Conservation (phyloP, 2,113 vertebrate genomes). For the Tyrannus savana region DNA sequence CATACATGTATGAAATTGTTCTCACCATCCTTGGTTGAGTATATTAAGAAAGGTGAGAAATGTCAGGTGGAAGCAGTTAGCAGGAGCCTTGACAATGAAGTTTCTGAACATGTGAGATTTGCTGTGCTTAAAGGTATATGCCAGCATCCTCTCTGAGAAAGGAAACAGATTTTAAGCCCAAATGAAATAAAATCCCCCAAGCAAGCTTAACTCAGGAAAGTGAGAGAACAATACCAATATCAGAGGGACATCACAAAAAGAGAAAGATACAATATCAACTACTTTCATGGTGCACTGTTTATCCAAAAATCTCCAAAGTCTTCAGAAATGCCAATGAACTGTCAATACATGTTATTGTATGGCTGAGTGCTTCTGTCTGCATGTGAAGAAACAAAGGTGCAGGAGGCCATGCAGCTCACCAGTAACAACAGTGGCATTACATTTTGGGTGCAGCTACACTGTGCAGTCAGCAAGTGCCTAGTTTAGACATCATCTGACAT, state of each 20-base stretch:
- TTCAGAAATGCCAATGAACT: not conserved
- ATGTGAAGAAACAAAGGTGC: not conserved
- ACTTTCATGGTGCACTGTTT: not conserved
- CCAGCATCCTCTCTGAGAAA: not conserved
- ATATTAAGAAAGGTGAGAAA: not conserved
- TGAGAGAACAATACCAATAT: not conserved
- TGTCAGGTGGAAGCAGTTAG: not conserved
- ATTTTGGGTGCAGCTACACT: not conserved
- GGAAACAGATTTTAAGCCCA: not conserved
- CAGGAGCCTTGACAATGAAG: not conserved
- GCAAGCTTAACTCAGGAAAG: not conserved
- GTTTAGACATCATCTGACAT: not conserved
- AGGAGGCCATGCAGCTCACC: accelerated
- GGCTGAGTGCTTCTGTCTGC: not conserved
- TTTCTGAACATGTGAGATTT: not conserved
- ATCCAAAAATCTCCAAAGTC: not conserved
- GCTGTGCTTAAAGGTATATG: not conserved
- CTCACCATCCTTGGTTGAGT: not conserved
- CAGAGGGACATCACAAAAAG: not conserved
- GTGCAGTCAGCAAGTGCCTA: not conserved
- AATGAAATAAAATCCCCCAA: not conserved
- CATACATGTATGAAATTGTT: not conserved
- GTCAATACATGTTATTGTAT: not conserved
- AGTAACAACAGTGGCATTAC: not conserved
- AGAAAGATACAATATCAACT: not conserved